Evolutionary conservation across 2,888 invertebrate genomes (phyloP), one percentile per base, ranked within the genome.

Genomic region (Cepaea hortensis): DNA sequence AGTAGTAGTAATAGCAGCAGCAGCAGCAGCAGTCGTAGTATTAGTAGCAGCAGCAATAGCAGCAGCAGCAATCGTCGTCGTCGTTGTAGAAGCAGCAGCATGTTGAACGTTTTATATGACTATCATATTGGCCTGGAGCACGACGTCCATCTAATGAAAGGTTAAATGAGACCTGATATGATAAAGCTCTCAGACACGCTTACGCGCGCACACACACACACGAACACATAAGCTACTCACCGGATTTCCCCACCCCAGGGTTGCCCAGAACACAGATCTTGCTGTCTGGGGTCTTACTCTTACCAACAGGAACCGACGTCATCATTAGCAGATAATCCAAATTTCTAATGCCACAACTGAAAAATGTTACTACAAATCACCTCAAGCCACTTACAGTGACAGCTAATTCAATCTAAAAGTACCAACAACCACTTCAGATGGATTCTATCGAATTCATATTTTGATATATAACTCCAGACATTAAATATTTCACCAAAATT

Each of bases 201-300:
- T 35, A 35, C 35, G 35, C 35, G 35, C 1, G 35, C 35, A 68
- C 3, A 15, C 18, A 15, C 68, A 68, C 68, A 68, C 11, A 68
- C n/a, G 18, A 20, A 68, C 68, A 68, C 3, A n/a, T 3, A 62
- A 23, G 0, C 13, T 13, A 68, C 83, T n/a, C 65, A 55, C 85
- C 85, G 23, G 85, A 85, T 55, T 85, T 85, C 0, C 85, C 85
- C 0, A 85, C 85, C 1, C 85, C 79, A 7, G 85, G 50, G n/a
- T 85, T 68, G n/a, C 85, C 85, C 3, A 85, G 77, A 70, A 85
- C 79, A 70, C 77, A 77, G 15, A 85, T 85, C 70, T 79, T 77
- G 23, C 70, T 85, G 46, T 85, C 85, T n/a, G 85, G 70, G 15
- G 23, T 77, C 23, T 76, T 77, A 13, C 3, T 46, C 35, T 85